A percentile compares a stretch with the other conserved stretches of the same genome.
These are phyloP conservation scores for Pterostichus madidus DNA, from an alignment of 2,888 invertebrate species.

Conservation along the genomic window DNA sequence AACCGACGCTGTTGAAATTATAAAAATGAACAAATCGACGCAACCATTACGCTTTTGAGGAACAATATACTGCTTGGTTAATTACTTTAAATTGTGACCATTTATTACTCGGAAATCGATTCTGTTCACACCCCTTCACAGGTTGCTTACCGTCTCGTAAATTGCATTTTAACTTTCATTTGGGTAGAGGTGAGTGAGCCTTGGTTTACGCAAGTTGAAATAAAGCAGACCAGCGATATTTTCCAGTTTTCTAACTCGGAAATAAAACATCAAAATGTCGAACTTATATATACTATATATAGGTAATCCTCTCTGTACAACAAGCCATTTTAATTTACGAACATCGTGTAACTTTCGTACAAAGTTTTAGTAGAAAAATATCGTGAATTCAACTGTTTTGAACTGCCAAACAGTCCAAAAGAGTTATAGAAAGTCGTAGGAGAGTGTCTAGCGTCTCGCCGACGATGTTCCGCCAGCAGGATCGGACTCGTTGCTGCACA, in stretches of 20 bases:
- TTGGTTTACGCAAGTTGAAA: not conserved
- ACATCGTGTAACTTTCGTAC: slow-evolving; percentile 53
- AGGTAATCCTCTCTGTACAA: slow-evolving; percentile 61
- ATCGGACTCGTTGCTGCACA: slow-evolving; percentile 5
- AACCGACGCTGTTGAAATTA: slow-evolving; percentile 37
- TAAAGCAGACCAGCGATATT: slow-evolving; percentile 23
- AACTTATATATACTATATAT: slow-evolving; percentile 57
- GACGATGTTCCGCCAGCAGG: slow-evolving; percentile 20
- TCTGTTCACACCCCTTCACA: not conserved
- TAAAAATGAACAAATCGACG: slow-evolving; percentile 33
- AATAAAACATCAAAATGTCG: slow-evolving; percentile 47
- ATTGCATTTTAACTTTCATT: not conserved
- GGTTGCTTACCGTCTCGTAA: slow-evolving; percentile 6
- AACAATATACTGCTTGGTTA: slow-evolving; percentile 52
- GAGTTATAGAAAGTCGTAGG: slow-evolving; percentile 62
- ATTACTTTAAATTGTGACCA: slow-evolving; percentile 55
- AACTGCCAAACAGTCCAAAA: slow-evolving; percentile 65
- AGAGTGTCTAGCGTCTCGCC: slow-evolving; percentile 52
- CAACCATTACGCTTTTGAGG: not conserved
- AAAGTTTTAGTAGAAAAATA: slow-evolving; percentile 63
- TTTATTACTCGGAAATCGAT: slow-evolving; percentile 10
- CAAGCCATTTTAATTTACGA: slow-evolving; percentile 63
- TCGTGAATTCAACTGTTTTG: slow-evolving; percentile 65
- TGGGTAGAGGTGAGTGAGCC: not conserved
- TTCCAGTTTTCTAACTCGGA: slow-evolving; percentile 11